Evolutionary conservation across 2,797 vertebrate species (phyloP), one percentile per base, ranked within the genome.

Genomic region (Neostethus bicornis): DNA sequence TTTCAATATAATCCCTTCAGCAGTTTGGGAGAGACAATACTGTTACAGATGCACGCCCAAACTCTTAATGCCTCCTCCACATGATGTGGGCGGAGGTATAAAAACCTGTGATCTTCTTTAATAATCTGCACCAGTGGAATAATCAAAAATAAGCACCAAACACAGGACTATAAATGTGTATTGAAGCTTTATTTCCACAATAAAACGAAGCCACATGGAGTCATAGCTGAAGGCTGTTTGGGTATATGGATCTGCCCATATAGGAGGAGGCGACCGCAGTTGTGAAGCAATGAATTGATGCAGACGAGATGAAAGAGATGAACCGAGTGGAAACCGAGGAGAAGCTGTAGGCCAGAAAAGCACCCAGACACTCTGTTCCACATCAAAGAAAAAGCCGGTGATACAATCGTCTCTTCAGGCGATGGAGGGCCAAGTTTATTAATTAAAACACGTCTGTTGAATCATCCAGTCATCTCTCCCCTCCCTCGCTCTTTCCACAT

Each of bases 391-490:
- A 68, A 70, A 83, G 63, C 54, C 71, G 38, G 53, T 60, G 81
- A 84, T 84, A 76, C 73, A 42, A 85, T 88, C 81, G 28, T 74
- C 65, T 77, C 74, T 82, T 79, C 77, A 80, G 79, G 76, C 75
- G 48, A 57, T 34, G 51, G 84, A 84, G 72, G 51, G 54, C 50
- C 66, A 73, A 75, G 70, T 88, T 87, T 84, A 79, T 81, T 87
- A 85, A 90, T 92, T 89, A 87, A 86, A 86, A 80, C 67, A 58
- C 58, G 17, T 74, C 70, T 79, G 68, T 68, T 74, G 72, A 81
- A 82, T 87, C 77, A 56, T 70, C 47, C 44, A 71, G 73, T 66
- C 73, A 52, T 79, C 72, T 66, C 51, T 68, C 60, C 51, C 34
- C 54, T 59, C 29, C 17, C 44, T 42, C n/a, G n/a, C n/a, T 58